Evolutionary conservation across 2,888 invertebrate genomes (phyloP).

Genomic region (Patella pellucida): DNA sequence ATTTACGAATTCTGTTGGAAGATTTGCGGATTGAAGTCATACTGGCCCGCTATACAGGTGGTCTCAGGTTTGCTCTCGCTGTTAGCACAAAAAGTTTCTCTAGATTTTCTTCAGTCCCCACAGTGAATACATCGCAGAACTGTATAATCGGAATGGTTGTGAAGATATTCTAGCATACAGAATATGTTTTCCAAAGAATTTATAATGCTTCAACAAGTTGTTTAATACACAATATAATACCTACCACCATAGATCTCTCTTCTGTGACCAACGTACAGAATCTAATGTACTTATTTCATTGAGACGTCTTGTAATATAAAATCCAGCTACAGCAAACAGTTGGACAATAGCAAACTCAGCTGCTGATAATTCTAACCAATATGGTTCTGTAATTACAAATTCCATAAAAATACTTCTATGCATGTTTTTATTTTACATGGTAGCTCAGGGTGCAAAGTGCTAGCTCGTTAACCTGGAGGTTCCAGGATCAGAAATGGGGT

Average conservation of each 20-base stretch:
- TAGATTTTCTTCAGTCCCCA: too few relatives aligned
- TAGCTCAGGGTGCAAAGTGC: too few relatives aligned
- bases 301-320: slow-evolving; percentile 72
- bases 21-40: too few relatives aligned
- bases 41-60: too few relatives aligned
- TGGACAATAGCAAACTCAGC: slow-evolving; percentile 74
- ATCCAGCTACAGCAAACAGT: slow-evolving; percentile 73
- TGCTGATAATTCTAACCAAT: slow-evolving; percentile 74
- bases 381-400: slow-evolving; percentile 69
- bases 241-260: slow-evolving; percentile 73
- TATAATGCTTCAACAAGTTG: not conserved
- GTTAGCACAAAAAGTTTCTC: not conserved
- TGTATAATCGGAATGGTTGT: too few relatives aligned
- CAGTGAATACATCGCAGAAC: not conserved
- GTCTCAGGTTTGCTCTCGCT: not conserved
- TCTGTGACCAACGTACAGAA: slow-evolving; percentile 71
- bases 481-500: too few relatives aligned
- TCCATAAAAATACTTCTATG: too few relatives aligned
- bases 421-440: too few relatives aligned
- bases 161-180: not conserved
- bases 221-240: slow-evolving; percentile 24
- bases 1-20: too few relatives aligned
- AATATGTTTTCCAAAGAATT: slow-evolving; percentile 13
- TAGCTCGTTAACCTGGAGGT: too few relatives aligned
- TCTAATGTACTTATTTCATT: slow-evolving; percentile 71